Evolutionary conservation across 1,140 invertebrate species (phyloP).

Genomic region (Ephestia elutella): DNA sequence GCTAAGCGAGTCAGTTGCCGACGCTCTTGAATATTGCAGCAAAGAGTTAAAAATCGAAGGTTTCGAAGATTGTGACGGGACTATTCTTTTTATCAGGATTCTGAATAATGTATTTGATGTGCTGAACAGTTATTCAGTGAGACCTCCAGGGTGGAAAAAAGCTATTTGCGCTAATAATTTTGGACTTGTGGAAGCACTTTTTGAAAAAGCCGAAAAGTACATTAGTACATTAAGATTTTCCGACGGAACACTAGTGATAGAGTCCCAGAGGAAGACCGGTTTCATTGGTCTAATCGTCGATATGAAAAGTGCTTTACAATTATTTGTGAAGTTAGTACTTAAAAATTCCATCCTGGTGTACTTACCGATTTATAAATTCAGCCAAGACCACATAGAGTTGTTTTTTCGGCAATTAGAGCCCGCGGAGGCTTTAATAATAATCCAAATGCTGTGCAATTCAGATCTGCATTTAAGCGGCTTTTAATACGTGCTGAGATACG

Average conservation of each 20-base stretch:
- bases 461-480: slow-evolving; percentile 17
- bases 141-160: slow-evolving; percentile 18
- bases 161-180: slow-evolving; percentile 19
- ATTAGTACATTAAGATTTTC: slow-evolving; percentile 16
- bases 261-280: slow-evolving; percentile 20
- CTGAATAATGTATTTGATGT: slow-evolving; percentile 28
- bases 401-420: slow-evolving; percentile 18
- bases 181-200: slow-evolving; percentile 11
- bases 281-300: slow-evolving; percentile 19
- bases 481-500: slow-evolving; percentile 13
- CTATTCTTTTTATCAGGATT: slow-evolving; percentile 16
- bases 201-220: slow-evolving; percentile 17
- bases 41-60: slow-evolving; percentile 24
- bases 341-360: slow-evolving; percentile 16
- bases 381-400: slow-evolving; percentile 25
- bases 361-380: slow-evolving; percentile 20
- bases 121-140: slow-evolving; percentile 14
- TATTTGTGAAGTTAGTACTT: slow-evolving; percentile 13
- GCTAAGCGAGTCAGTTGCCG: slow-evolving; percentile 8
- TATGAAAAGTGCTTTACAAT: slow-evolving; percentile 14
- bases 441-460: slow-evolving; percentile 23
- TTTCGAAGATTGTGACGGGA: slow-evolving; percentile 20
- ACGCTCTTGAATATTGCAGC: slow-evolving; percentile 5
- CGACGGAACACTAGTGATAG: slow-evolving; percentile 9
- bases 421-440: slow-evolving; percentile 26